Percentiles rank a stretch among this genome's conserved stretches.
Conservation (phyloP, 1,140 invertebrate genomes). For the Xylocopa sonorina region DNA sequence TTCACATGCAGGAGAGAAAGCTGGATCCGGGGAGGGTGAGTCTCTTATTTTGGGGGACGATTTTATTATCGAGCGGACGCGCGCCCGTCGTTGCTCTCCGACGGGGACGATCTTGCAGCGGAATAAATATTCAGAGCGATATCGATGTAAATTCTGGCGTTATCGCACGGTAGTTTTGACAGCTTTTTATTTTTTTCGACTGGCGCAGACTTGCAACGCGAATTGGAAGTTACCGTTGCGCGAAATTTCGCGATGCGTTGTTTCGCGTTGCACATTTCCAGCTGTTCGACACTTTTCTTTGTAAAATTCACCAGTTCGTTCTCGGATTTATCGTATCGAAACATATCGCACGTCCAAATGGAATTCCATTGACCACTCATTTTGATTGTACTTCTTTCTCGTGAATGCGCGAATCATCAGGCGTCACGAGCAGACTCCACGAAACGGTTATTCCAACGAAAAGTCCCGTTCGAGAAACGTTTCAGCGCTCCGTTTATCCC, state of each 20-base stretch:
- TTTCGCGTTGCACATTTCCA: neutral
- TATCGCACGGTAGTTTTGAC: neutral
- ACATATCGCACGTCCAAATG: too few relatives aligned
- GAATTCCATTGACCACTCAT: too few relatives aligned
- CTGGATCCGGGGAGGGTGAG: neutral
- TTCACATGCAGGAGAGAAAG: neutral
- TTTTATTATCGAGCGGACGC: neutral
- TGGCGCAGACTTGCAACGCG: too few relatives aligned
- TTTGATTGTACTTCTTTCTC: neutral
- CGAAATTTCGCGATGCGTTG: neutral
- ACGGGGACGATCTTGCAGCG: neutral
- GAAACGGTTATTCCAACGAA: slow-evolving; percentile 1
- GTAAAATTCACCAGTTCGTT: neutral
- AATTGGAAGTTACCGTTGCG: neutral
- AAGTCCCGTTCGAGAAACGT: neutral
- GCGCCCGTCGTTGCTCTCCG: neutral
- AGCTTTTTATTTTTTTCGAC: neutral
- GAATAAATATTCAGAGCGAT: neutral
- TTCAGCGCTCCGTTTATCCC: neutral
- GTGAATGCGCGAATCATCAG: neutral
- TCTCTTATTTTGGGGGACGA: neutral
- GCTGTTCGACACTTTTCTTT: too few relatives aligned
- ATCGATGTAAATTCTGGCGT: slow-evolving; percentile 1
- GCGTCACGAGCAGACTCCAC: neutral
- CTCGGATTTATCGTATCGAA: too few relatives aligned